phyloP scores from a whole-genome alignment of 2,888 invertebrate genomes.

The Merodon equestris region DNA sequence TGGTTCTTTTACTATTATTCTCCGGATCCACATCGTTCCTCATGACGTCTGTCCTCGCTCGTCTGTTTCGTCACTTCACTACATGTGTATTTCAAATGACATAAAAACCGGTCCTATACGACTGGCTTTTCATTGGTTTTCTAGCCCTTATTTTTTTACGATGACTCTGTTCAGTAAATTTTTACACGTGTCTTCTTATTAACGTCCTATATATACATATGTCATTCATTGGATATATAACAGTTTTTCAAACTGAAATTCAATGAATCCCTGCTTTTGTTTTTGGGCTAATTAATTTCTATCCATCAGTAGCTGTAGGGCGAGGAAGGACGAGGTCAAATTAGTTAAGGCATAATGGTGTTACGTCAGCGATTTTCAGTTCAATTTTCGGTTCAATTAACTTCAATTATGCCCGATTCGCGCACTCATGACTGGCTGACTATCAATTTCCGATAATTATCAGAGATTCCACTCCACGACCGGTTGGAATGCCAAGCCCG shows the following conservation, averaged over 20 bases:
- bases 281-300: constrained; percentile 55
- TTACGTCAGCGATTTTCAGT: constrained; percentile 59
- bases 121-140: background rate
- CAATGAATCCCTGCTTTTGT: constrained; percentile 55
- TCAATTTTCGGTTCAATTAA: constrained; percentile 63
- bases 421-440: too few relatives aligned
- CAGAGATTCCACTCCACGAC: too few relatives aligned
- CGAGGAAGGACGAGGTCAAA: constrained; percentile 18
- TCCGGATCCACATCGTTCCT: constrained; percentile 23
- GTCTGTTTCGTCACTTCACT: constrained; percentile 10
- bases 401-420: constrained; percentile 54
- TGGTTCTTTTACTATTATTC: constrained; percentile 45
- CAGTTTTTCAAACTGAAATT: constrained; percentile 22
- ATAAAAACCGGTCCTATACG: constrained; percentile 44
- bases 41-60: background rate
- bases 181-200: constrained; percentile 2
- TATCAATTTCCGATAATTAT: too few relatives aligned
- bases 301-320: background rate
- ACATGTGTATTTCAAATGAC: constrained; percentile 58
- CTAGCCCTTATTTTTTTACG: constrained; percentile 21
- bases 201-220: background rate
- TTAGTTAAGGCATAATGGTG: constrained; percentile 57
- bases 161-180: constrained; percentile 10
- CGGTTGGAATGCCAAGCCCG: too few relatives aligned
- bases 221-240: constrained; percentile 13